phyloP scores from a whole-genome alignment of 2,888 invertebrate species.

The Nezara viridula region DNA sequence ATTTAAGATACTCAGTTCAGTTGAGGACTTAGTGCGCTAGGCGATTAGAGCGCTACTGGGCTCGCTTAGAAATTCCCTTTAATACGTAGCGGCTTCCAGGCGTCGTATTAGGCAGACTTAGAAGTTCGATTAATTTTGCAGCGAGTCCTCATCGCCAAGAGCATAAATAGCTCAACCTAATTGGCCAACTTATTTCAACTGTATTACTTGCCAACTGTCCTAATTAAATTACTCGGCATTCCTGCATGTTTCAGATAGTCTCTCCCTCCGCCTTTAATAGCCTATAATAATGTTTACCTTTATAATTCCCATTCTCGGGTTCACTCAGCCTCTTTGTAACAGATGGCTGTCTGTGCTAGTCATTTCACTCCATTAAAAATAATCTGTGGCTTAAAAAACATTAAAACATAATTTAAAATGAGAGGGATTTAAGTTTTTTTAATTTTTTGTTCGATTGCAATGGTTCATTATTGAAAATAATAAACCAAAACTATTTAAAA shows the following conservation, averaged over 20 bases:
- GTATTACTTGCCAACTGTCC: conserved; percentile 18
- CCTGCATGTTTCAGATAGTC: conserved; percentile 32
- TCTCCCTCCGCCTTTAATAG: neutral
- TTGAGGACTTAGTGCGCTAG: neutral
- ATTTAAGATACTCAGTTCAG: neutral
- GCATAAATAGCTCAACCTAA: conserved; percentile 54
- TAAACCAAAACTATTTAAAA: too few relatives aligned
- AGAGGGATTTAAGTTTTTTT: too few relatives aligned
- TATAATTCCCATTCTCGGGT: neutral
- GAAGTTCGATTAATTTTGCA: conserved; percentile 58
- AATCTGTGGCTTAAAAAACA: too few relatives aligned
- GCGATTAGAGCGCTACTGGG: neutral
- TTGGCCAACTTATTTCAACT: conserved; percentile 47
- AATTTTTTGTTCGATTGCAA: too few relatives aligned
- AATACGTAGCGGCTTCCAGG: conserved; percentile 37
- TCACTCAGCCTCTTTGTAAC: neutral
- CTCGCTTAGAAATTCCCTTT: conserved; percentile 52
- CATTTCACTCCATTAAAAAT: too few relatives aligned
- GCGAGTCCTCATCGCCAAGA: conserved; percentile 3
- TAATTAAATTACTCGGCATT: conserved; percentile 30
- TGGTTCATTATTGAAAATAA: too few relatives aligned
- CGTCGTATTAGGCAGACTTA: conserved; percentile 49
- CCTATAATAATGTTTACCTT: neutral
- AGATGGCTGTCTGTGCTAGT: too few relatives aligned
- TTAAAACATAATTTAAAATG: too few relatives aligned